Percentiles rank a stretch among this genome's conserved stretches.
phyloP scores from a whole-genome alignment of 2,888 invertebrate genomes.

The Tiliacea citrago region DNA sequence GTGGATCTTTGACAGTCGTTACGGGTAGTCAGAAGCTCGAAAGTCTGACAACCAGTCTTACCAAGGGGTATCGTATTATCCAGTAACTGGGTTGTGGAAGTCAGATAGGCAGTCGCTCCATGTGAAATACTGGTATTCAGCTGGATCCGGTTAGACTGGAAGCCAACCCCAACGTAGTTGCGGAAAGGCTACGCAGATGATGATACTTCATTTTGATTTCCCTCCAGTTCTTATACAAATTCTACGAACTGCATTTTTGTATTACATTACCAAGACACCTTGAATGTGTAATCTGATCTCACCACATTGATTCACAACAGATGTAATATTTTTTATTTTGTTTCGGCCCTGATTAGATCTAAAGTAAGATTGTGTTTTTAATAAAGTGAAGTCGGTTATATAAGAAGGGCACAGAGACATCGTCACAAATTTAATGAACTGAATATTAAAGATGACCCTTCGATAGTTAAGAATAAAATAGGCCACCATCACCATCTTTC shows the following conservation, averaged over 20 bases:
- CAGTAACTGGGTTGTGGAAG: no score
- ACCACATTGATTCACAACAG: slow-evolving; percentile 53
- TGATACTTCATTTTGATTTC: background rate
- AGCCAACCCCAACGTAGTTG: no score
- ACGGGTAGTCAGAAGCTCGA: no score
- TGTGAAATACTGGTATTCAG: no score
- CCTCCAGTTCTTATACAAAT: slow-evolving; percentile 11
- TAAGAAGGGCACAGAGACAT: slow-evolving; percentile 37
- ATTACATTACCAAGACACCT: slow-evolving; percentile 54
- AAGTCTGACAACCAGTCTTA: no score
- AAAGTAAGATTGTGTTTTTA: slow-evolving; percentile 46
- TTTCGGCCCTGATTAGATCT: slow-evolving; percentile 50
- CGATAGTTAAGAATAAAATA: background rate
- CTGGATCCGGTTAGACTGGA: no score
- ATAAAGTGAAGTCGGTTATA: slow-evolving; percentile 26
- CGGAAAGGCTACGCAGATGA: no score
- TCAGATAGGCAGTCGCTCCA: no score
- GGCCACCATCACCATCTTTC: background rate
- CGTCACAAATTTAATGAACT: slow-evolving; percentile 2
- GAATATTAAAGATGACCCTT: background rate
- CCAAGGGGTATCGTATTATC: no score
- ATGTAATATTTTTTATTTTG: slow-evolving; percentile 50
- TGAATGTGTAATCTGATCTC: slow-evolving; percentile 60
- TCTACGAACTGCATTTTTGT: slow-evolving; percentile 41
- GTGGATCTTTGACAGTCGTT: no score